Evolutionary conservation across 2,797 vertebrate genomes (phyloP).

Genomic region (Notolepis coatsorum): DNA sequence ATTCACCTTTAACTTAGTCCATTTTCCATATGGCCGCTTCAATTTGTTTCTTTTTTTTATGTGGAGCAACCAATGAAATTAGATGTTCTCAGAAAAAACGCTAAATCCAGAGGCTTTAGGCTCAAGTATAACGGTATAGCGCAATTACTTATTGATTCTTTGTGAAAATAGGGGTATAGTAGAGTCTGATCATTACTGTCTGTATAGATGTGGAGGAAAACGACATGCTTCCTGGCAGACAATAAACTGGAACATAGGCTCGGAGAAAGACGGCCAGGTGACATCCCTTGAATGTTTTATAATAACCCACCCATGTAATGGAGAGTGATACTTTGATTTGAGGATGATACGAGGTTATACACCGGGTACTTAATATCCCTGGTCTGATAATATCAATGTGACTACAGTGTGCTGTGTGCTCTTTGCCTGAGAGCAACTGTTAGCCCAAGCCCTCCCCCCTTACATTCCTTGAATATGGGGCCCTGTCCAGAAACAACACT

Average conservation of each 20-base stretch:
- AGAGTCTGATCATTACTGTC: no score
- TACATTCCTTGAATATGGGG: constrained; percentile 70
- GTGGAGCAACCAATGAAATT: no score
- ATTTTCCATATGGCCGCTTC: no score
- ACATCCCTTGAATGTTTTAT: not conserved
- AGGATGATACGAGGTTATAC: constrained; percentile 45
- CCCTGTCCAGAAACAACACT: constrained; percentile 73
- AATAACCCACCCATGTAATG: not conserved
- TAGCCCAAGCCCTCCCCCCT: constrained; percentile 57
- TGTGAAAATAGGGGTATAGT: no score
- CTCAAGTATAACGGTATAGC: no score
- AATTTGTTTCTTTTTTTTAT: no score
- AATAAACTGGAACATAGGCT: not conserved
- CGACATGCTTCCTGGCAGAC: not conserved
- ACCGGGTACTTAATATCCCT: constrained; percentile 66
- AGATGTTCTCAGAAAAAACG: no score
- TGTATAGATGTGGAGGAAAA: no score
- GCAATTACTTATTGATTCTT: no score
- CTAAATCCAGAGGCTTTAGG: no score
- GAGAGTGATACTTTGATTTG: constrained; percentile 31
- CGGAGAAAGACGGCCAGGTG: not conserved
- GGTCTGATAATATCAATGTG: constrained; percentile 68
- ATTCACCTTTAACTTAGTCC: no score
- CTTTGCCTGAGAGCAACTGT: constrained; percentile 72
- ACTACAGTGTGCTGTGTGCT: constrained; percentile 64